Evolutionary conservation across 2,888 invertebrate genomes (phyloP).

Genomic region (Vanessa cardui): DNA sequence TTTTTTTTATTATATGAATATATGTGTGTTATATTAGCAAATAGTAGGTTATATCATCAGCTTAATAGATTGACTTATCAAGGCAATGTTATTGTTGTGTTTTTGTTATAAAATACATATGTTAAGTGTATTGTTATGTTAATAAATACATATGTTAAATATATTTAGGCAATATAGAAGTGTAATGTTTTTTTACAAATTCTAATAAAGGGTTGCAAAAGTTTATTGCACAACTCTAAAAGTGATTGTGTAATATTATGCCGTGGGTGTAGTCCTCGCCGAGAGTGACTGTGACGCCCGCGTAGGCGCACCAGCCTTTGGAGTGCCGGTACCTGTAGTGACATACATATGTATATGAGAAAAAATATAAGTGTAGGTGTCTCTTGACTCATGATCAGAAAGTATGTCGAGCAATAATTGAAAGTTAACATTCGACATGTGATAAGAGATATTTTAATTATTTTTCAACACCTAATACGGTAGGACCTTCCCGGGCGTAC

Average conservation of each 20-base stretch:
- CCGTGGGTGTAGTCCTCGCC: conserved; percentile 68
- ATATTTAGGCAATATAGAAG: too few relatives aligned
- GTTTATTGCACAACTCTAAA: conserved; percentile 48
- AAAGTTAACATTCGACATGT: conserved; percentile 49
- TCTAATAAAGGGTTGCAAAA: conserved; percentile 11
- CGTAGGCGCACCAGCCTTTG: conserved; percentile 61
- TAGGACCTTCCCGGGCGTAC: too few relatives aligned
- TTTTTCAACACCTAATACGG: background rate
- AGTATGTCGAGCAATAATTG: conserved; percentile 61
- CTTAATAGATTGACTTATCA: too few relatives aligned
- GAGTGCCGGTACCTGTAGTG: conserved; percentile 47
- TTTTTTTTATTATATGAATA: too few relatives aligned
- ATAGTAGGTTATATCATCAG: too few relatives aligned
- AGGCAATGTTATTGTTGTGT: too few relatives aligned
- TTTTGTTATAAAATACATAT: too few relatives aligned
- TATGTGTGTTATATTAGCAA: too few relatives aligned
- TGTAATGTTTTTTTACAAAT: too few relatives aligned
- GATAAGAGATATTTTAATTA: background rate
- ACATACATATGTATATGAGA: conserved; percentile 50
- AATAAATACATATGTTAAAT: too few relatives aligned
- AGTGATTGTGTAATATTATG: conserved; percentile 51
- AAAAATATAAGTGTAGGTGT: conserved; percentile 61
- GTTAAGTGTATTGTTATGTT: too few relatives aligned
- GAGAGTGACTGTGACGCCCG: conserved; percentile 48
- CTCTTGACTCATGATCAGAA: conserved; percentile 56